phyloP scores from a whole-genome alignment of 2,113 vertebrate species.

The Mormyrus lacerda region DNA sequence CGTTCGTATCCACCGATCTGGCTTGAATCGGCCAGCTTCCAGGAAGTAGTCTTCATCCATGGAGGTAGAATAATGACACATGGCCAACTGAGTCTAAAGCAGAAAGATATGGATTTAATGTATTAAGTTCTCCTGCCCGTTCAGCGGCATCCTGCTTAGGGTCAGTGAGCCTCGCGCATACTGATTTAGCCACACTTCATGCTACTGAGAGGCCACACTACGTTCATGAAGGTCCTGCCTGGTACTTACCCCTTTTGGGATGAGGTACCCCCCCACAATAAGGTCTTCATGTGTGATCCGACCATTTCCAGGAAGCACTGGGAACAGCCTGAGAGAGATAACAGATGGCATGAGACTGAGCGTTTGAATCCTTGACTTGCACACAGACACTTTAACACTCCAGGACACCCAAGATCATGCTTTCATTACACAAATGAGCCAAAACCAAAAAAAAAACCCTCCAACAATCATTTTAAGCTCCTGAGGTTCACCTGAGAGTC shows the following conservation, averaged over 20 bases:
- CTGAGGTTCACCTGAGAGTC: conserved; percentile 67
- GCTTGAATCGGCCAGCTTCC: conserved; percentile 63
- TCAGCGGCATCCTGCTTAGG: background rate
- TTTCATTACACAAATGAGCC: background rate
- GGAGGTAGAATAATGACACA: conserved; percentile 86
- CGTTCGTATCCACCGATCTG: conserved; percentile 79
- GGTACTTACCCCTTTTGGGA: conserved; percentile 82
- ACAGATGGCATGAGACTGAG: background rate
- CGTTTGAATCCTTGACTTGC: background rate
- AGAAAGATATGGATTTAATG: background rate
- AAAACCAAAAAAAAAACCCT: background rate
- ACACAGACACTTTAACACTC: background rate
- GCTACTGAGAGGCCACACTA: background rate
- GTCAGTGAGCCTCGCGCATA: background rate
- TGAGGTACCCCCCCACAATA: conserved; percentile 79
- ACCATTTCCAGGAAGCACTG: conserved; percentile 85
- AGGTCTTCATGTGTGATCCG: conserved; percentile 81
- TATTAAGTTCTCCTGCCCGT: background rate
- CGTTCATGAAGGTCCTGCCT: background rate
- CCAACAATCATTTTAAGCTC: background rate
- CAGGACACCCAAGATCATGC: background rate
- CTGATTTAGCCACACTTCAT: background rate
- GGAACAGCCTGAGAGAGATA: conserved; percentile 63
- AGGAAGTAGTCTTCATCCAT: conserved; percentile 73
- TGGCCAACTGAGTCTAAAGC: conserved; percentile 78